A percentile compares a stretch with the other conserved stretches of the same genome.
Evolutionary conservation across 1,140 invertebrate species (phyloP).

Genomic region (Leptoteleia sp.): DNA sequence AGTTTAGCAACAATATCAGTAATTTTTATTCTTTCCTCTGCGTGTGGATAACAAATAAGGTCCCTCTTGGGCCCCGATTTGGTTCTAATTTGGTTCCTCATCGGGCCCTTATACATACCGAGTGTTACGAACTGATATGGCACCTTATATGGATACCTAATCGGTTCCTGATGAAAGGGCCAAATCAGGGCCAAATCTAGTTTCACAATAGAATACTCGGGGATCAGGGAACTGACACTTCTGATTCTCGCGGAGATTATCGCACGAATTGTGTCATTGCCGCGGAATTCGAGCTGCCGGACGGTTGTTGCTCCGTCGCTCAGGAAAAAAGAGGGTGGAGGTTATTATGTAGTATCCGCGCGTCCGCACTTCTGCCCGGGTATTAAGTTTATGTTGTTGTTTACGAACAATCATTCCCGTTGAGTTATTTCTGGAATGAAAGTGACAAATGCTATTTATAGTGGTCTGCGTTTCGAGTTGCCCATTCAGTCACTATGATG

Average conservation of each 20-base stretch:
- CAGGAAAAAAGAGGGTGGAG: constrained; percentile 9
- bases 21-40: too few species aligned
- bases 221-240: constrained; percentile 11
- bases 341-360: constrained; percentile 31
- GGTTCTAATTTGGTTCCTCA: too few species aligned
- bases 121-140: too few species aligned
- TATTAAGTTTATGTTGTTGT: constrained; percentile 48
- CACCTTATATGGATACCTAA: too few species aligned
- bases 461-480: constrained; percentile 4
- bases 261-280: constrained; percentile 28
- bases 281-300: constrained; percentile 24
- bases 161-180: too few species aligned
- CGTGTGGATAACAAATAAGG: too few species aligned
- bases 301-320: background rate
- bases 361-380: constrained; percentile 6
- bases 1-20: too few species aligned
- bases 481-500: background rate
- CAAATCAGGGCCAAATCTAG: too few species aligned
- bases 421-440: constrained; percentile 40
- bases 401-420: constrained; percentile 42
- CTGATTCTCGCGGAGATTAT: constrained; percentile 26
- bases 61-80: too few species aligned
- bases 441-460: constrained; percentile 42
- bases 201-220: too few species aligned
- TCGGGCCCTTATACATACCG: too few species aligned